Conservation (phyloP, 2,888 invertebrate genomes). For the Troides helena region DNA sequence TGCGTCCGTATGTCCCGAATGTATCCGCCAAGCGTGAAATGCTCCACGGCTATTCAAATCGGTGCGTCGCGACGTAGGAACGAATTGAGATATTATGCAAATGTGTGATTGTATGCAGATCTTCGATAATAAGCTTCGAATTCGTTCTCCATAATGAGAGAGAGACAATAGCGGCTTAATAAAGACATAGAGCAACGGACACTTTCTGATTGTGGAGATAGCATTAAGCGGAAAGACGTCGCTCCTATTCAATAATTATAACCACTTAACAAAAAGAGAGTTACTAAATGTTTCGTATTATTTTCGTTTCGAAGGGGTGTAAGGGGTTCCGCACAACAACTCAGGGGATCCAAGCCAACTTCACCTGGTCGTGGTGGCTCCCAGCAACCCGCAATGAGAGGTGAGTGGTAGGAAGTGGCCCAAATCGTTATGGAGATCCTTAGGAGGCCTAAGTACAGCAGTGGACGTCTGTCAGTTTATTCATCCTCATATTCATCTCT, state of each 20-base stretch:
- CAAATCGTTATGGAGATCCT: no score
- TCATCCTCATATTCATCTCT: no score
- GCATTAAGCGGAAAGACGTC: slow-evolving; percentile 38
- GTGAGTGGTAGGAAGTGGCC: no score
- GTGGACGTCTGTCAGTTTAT: no score
- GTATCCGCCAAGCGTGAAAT: slow-evolving; percentile 50
- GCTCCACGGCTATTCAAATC: slow-evolving; percentile 55
- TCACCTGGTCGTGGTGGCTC: no score
- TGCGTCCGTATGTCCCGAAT: slow-evolving; percentile 29
- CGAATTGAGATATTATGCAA: slow-evolving; percentile 80
- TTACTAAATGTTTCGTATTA: no score
- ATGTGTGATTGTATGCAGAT: slow-evolving; percentile 78
- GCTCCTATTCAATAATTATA: not conserved
- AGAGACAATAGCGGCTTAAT: slow-evolving; percentile 72
- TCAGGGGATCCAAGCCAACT: no score
- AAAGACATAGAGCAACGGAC: slow-evolving; percentile 66
- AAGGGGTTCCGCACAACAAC: no score
- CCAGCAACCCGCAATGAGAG: no score
- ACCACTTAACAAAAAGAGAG: no score
- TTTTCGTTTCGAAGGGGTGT: no score
- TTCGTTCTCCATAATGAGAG: slow-evolving; percentile 73
- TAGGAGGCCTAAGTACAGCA: no score
- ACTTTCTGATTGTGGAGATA: slow-evolving; percentile 53
- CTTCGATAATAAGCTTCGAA: slow-evolving; percentile 68
- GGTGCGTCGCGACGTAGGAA: slow-evolving; percentile 54